phyloP scores from a whole-genome alignment of 2,888 invertebrate species.

The Conistra vaccinii region DNA sequence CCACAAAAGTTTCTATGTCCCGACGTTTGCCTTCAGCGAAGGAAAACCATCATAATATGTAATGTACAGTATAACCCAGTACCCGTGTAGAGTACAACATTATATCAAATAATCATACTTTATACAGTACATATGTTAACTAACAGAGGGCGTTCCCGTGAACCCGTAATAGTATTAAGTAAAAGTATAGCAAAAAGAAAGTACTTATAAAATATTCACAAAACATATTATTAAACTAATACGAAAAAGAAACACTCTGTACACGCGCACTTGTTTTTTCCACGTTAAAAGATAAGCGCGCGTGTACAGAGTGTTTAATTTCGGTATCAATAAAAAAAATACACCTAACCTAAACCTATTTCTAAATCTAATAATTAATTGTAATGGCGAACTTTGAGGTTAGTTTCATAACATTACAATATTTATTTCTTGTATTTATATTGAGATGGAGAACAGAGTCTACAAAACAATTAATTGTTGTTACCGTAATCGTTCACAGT shows the following conservation, averaged over 20 bases:
- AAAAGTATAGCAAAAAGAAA: no score
- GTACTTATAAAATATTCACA: no score
- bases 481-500: background rate
- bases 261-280: no score
- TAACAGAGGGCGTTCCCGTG: no score
- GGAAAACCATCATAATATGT: constrained; percentile 45
- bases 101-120: constrained; percentile 7
- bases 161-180: no score
- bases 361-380: constrained; percentile 17
- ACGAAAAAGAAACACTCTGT: no score
- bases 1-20: constrained; percentile 52
- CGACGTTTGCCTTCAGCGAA: constrained; percentile 39
- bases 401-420: background rate
- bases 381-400: background rate
- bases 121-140: no score
- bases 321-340: no score
- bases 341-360: no score
- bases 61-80: background rate
- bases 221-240: no score
- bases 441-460: background rate
- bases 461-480: background rate
- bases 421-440: constrained; percentile 1
- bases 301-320: no score
- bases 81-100: background rate
- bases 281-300: no score